Base-by-base conservation (phyloP, 2,888 invertebrate species). In the Syrista parreyssii region DNA sequence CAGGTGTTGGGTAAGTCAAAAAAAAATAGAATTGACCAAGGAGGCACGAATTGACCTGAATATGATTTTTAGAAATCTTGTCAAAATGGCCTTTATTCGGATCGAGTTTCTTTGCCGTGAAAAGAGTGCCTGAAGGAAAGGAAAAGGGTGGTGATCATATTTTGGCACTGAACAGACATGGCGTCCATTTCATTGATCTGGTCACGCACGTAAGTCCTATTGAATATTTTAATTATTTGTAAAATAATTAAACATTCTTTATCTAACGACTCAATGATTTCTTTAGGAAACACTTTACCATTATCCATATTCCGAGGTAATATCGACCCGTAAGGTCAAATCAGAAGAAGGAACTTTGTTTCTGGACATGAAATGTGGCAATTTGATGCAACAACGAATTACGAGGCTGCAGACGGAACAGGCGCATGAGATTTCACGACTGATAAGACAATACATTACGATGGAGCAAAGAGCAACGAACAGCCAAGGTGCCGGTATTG, bases 61-160 rank as follows among this genome's bases (percentile, higher is more conserved):
- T 32, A 23, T 30, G 2, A 73, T 73, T 90, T 93, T 75, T 93
- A 95, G 97, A 98, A 93, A 97, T 98, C 76, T 92, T 99, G 36
- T 97, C 98, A 83, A 95, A 96, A 87, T 99, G 99, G 99, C 96
- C 97, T 73, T 93, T 99, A 78, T 99, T 99, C 93, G 99, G 99
- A 30, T 98, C 98, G 82, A 98, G 98, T 85, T 99, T 99, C 95
- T 99, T 99, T 93, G 97, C 98, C 30, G 97, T 99, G 76, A 98
- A 97, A 87, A 94, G 97, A 86, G 96, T 97, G 68, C 93, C 93
- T 88, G 92, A 94, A 79, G 95, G 95, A 76, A 96, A 95, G 83
- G 92, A 92, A 72, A 92, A 92, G 82, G 92, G 92, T 12, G 91
- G 90, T 12, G 98, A 98, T 88, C 96, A 98, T 91, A 97, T 98